Base-by-base conservation (phyloP, 2,113 vertebrate genomes). In the Danionella cerebrum region DNA sequence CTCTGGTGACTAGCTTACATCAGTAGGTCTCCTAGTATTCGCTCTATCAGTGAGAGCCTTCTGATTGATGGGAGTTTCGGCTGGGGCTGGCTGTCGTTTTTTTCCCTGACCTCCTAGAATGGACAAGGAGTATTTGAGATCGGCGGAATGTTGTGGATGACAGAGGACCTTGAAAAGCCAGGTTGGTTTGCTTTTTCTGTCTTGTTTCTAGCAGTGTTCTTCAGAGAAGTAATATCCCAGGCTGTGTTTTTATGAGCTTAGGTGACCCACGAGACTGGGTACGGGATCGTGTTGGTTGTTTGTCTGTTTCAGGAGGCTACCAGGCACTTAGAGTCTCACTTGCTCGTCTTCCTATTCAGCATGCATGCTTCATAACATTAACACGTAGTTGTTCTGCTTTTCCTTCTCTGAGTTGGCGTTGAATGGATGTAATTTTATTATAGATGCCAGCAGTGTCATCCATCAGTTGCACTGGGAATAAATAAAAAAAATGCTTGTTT, bases 1-100 rank as follows among this genome's bases (percentile, higher is more conserved):
- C 95, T 98, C 94, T 93, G 91, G 93, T 95, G 94, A 93, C 92
- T 93, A 85, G 90, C 92, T 94, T 93, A 92, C 93, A 95, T 94
- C 93, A 94, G 89, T 91, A 92, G 93, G 93, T 92, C 92, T 96
- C 92, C 92, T 93, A 90, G 90, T 89, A 89, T 90, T 87, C 88
- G 83, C 87, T 91, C 87, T 86, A 83, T 85, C 89, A 86, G 86
- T 60, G 83, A 90, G 87, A 89, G 90, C 85, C 88, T 90, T 88
- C 86, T 92, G 91, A 92, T 90, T 91, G 90, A 92, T 89, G 87
- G 90, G 86, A 90, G 83, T 86, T 88, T 84, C 82, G 79, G 86
- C 83, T 79, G 80, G 48, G 81, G 55, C 84, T 84, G 82, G 88
- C 89, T 80, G 84, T 77, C 22, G 13, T 39, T 65, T 57, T 85